Base-by-base conservation (phyloP, 2,113 vertebrate species). In the Percina caprodes region DNA sequence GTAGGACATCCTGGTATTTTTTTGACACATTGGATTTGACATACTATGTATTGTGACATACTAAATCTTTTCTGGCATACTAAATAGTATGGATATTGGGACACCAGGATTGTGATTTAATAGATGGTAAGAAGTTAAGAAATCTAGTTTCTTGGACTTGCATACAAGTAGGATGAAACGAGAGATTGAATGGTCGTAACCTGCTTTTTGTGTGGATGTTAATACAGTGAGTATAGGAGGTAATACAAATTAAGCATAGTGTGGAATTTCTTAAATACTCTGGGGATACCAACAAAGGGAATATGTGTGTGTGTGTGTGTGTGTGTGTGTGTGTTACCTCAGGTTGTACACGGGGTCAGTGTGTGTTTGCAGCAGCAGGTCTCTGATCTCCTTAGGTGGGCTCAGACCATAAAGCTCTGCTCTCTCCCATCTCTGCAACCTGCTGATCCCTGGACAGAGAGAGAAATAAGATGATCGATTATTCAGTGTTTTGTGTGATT, bases 401-500 rank as follows among this genome's bases (percentile, higher is more conserved):
- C 89, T 91, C 78, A 97, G 85, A 51, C 95, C 96, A 94, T 97
- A 92, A 19, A 92, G 84, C 60, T 95, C 60, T 8, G 97, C 97
- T 79, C 97, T 92, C 79, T 97, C 94, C 97, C 97, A 98, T 58
- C 97, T 94, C 90, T 98, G 95, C 86, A 97, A 77, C 33, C 97
- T 93, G 63, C 94, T 96, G 88, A 97, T 97, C 13, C 97, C 96
- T 98, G 86, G 2, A 78, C 7, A 73, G 12, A 45, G 5, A 79
- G 23, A 63, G 0, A 58, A 16, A 56, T 5, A 3, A 5, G 2
- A 2, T 13, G 45, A 62, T 8, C 12, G n/a, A 67, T 35, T 1
- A 39, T 39, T 35, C 19, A 48, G 8, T n/a, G 48, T 16, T 61
- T 35, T 54, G 2, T 45, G 56, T 18, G 33, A 24, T 52, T 26